Conservation (phyloP, 2,888 invertebrate species). For the Drosophila meridiana region DNA sequence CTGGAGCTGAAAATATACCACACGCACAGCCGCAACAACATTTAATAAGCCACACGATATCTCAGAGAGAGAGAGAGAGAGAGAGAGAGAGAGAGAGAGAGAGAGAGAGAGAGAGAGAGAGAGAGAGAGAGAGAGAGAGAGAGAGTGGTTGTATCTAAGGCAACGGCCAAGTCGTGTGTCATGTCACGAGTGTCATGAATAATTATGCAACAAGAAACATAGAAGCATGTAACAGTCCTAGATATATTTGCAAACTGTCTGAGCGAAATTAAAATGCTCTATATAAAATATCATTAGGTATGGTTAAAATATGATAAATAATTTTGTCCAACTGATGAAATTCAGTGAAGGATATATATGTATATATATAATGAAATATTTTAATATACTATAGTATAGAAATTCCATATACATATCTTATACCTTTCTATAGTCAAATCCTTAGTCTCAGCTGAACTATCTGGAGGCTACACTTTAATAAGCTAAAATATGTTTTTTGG, state of each 20-base stretch:
- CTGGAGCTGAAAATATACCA: conserved; percentile 70
- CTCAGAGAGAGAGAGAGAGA: background rate
- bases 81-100: background rate
- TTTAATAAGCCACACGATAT: conserved; percentile 66
- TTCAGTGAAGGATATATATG: no score
- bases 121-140: background rate
- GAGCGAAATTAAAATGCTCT: conserved; percentile 15
- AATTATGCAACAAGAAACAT: conserved; percentile 48
- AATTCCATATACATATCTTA: no score
- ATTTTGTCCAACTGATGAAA: no score
- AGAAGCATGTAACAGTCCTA: conserved; percentile 1
- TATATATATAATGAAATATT: no score
- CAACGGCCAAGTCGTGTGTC: conserved; percentile 40
- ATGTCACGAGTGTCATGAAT: conserved; percentile 54
- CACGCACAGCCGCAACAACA: conserved; percentile 49
- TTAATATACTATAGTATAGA: no score
- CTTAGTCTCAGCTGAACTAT: no score
- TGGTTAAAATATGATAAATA: background rate
- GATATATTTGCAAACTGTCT: background rate
- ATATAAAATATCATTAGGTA: background rate
- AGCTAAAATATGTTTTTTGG: no score
- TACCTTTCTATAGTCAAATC: no score
- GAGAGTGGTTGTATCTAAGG: conserved; percentile 21
- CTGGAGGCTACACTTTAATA: no score
- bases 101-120: background rate